phyloP scores from a whole-genome alignment of 2,797 vertebrate genomes.

The Etheostoma perlongum region DNA sequence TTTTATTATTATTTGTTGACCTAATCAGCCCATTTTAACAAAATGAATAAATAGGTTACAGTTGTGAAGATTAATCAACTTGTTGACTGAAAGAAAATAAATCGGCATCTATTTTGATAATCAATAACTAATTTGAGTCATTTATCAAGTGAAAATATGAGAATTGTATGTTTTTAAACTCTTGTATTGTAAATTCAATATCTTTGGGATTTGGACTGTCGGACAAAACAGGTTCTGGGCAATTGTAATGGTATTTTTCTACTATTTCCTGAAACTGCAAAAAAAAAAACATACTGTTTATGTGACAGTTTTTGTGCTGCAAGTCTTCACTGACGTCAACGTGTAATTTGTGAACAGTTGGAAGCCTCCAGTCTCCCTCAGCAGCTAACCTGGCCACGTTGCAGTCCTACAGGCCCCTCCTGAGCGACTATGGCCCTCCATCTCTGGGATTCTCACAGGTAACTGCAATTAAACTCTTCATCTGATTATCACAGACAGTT shows the following conservation, averaged over 20 bases:
- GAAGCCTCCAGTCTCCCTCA: conserved; percentile 91
- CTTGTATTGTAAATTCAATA: neutral
- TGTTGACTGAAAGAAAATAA: neutral
- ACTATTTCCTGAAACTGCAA: neutral
- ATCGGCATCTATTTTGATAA: neutral
- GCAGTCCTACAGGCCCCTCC: conserved; percentile 92
- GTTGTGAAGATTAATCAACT: too few relatives aligned
- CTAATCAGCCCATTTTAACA: neutral
- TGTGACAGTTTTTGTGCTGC: neutral
- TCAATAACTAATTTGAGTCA: too few relatives aligned
- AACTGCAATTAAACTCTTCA: conserved; percentile 4
- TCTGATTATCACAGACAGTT: neutral
- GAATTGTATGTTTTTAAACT: too few relatives aligned
- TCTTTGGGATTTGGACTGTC: too few relatives aligned
- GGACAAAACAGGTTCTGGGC: neutral
- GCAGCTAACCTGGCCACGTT: conserved; percentile 92
- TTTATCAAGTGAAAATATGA: too few relatives aligned
- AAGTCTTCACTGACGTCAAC: neutral
- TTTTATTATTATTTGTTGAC: too few relatives aligned
- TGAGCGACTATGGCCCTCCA: conserved; percentile 96
- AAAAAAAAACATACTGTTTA: neutral
- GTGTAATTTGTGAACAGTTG: conserved; percentile 79
- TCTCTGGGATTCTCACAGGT: conserved; percentile 97
- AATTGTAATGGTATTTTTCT: neutral
- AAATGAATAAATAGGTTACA: neutral